phyloP scores from a whole-genome alignment of 2,888 invertebrate species.

The Andrena flavipes region DNA sequence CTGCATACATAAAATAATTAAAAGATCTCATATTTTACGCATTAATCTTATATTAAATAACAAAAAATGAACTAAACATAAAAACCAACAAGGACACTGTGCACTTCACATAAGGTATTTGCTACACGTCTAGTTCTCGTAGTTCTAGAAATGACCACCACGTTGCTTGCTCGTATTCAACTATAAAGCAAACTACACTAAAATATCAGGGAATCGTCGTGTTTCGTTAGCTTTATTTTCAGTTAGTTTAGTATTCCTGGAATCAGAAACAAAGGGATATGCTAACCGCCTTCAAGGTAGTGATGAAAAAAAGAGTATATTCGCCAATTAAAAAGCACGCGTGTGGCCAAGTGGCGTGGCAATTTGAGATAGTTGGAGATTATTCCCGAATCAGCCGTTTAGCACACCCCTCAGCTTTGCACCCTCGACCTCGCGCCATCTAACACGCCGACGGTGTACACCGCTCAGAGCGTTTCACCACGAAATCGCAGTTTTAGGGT shows the following conservation, averaged over 20 bases:
- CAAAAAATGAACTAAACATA: no score
- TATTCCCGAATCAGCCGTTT: conserved; percentile 72
- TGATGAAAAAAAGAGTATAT: conserved; percentile 1
- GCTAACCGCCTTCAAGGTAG: not conserved
- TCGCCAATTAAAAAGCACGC: conserved; percentile 41
- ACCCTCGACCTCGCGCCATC: conserved; percentile 18
- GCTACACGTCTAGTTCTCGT: no score
- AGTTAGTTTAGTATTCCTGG: not conserved
- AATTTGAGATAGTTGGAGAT: conserved; percentile 64
- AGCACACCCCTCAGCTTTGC: conserved; percentile 41
- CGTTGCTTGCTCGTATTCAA: no score
- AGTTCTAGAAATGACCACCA: no score
- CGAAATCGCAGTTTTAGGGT: conserved; percentile 65
- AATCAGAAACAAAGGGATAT: not conserved
- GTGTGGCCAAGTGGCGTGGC: conserved; percentile 31
- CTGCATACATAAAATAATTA: no score
- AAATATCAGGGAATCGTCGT: no score
- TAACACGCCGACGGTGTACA: conserved; percentile 33
- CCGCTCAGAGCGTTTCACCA: conserved; percentile 51
- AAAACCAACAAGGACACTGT: no score
- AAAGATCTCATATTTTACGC: no score
- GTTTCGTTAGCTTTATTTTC: not conserved
- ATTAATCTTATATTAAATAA: no score
- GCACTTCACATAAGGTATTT: no score
- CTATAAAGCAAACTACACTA: no score